phyloP scores from a whole-genome alignment of 2,888 invertebrate species.

The Andrena trimmerana region DNA sequence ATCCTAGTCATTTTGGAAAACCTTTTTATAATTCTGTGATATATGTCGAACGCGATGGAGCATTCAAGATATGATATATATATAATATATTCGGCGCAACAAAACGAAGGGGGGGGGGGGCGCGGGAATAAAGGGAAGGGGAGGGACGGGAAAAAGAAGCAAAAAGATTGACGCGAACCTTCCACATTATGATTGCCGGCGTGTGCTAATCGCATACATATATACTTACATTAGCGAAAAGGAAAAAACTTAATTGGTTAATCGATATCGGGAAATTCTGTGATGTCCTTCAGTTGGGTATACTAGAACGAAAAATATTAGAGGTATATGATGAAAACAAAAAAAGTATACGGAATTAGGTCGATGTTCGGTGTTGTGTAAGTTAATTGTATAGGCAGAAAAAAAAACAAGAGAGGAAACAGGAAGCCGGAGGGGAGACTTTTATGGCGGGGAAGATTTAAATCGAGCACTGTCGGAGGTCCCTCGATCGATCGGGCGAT shows the following conservation, averaged over 20 bases:
- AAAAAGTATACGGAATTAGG: constrained; percentile 83
- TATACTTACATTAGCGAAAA: constrained; percentile 31
- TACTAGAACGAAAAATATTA: constrained; percentile 75
- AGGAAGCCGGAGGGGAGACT: constrained; percentile 61
- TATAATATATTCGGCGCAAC: constrained; percentile 48
- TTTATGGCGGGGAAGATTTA: constrained; percentile 59
- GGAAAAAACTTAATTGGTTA: constrained; percentile 77
- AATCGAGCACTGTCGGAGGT: constrained; percentile 39
- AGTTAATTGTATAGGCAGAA: constrained; percentile 66
- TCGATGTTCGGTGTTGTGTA: constrained; percentile 83
- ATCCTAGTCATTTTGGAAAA: constrained; percentile 84
- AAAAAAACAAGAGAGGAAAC: neutral
- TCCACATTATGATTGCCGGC: constrained; percentile 79
- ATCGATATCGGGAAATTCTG: constrained; percentile 84
- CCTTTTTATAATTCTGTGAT: constrained; percentile 83
- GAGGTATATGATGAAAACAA: constrained; percentile 76
- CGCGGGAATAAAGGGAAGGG: neutral
- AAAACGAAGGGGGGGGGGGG: constrained; percentile 41
- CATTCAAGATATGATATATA: constrained; percentile 40
- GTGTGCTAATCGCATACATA: constrained; percentile 58
- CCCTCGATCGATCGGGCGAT: constrained; percentile 64
- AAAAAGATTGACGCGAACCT: constrained; percentile 35
- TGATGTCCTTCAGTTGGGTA: constrained; percentile 84
- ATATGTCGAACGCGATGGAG: constrained; percentile 68
- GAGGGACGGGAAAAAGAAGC: constrained; percentile 35